Evolutionary conservation across 2,888 invertebrate genomes (phyloP).

Genomic region (Atethmia centrago): DNA sequence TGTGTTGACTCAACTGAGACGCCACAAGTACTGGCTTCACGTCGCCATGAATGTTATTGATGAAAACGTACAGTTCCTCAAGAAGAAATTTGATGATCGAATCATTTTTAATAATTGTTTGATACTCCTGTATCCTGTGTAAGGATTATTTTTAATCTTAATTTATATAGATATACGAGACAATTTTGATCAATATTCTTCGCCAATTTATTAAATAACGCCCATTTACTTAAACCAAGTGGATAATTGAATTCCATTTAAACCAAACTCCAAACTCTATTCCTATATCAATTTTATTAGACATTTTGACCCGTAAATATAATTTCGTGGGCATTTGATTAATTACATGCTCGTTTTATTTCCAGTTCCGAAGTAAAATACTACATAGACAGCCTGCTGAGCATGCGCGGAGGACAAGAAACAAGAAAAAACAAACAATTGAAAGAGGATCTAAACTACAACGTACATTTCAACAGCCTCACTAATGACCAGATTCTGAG

Average conservation of each 20-base stretch:
- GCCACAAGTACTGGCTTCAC: conserved; percentile 92
- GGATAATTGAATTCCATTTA: too few species aligned
- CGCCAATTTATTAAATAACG: too few species aligned
- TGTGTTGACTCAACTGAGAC: conserved; percentile 79
- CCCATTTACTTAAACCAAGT: not conserved
- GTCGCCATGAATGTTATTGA: conserved; percentile 91
- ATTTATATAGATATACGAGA: not conserved
- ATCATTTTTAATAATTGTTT: conserved; percentile 92
- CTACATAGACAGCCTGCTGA: conserved; percentile 74
- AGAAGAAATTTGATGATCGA: conserved; percentile 85
- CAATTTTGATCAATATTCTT: too few species aligned
- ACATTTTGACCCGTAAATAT: not conserved
- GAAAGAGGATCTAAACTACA: conserved; percentile 72
- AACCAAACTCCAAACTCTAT: not conserved
- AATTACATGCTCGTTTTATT: conserved; percentile 37
- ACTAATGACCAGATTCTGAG: conserved; percentile 91
- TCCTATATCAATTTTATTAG: not conserved
- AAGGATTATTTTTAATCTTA: conserved; percentile 69
- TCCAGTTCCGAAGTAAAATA: conserved; percentile 79
- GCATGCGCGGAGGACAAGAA: conserved; percentile 58
- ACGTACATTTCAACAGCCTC: conserved; percentile 73
- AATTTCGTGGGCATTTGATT: not conserved
- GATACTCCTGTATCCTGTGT: conserved; percentile 93
- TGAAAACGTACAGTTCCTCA: conserved; percentile 90
- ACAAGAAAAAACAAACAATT: conserved; percentile 25